Conservation (phyloP, 2,888 invertebrate species). For the Dorcus hopei region DNA sequence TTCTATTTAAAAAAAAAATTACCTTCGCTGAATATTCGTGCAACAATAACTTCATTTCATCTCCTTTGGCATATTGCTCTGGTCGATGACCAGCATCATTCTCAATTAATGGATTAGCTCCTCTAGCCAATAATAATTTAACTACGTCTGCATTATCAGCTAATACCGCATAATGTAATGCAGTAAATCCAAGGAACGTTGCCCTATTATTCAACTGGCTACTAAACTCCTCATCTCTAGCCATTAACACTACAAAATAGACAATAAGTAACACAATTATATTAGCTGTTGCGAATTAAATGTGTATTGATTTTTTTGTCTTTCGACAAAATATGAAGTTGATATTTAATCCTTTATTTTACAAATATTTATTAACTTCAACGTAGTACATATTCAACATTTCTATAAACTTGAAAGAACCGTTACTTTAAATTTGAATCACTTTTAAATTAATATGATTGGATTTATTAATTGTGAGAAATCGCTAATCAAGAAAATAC, state of each 20-base stretch:
- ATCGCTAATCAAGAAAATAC: too few species aligned
- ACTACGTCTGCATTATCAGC: constrained; percentile 65
- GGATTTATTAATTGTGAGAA: too few species aligned
- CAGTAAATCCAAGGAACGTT: constrained; percentile 80
- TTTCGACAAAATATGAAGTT: too few species aligned
- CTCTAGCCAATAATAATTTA: constrained; percentile 64
- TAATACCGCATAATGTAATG: constrained; percentile 85
- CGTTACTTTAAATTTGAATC: too few species aligned
- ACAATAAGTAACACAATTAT: background rate
- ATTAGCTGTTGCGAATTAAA: background rate
- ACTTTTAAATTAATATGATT: too few species aligned
- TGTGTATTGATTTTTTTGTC: too few species aligned
- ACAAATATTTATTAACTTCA: too few species aligned
- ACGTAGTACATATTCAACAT: too few species aligned
- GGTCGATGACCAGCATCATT: constrained; percentile 78
- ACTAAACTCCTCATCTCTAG: constrained; percentile 81
- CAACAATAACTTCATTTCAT: constrained; percentile 61
- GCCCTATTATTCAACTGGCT: constrained; percentile 66
- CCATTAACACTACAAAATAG: constrained; percentile 53
- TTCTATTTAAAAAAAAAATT: constrained; percentile 1
- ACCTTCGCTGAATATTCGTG: constrained; percentile 53
- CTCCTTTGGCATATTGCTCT: constrained; percentile 67
- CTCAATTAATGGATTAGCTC: constrained; percentile 70
- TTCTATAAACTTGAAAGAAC: too few species aligned
- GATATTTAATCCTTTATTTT: too few species aligned